Base-by-base conservation (phyloP, 2,113 vertebrate genomes). In the Eira barbara region DNA sequence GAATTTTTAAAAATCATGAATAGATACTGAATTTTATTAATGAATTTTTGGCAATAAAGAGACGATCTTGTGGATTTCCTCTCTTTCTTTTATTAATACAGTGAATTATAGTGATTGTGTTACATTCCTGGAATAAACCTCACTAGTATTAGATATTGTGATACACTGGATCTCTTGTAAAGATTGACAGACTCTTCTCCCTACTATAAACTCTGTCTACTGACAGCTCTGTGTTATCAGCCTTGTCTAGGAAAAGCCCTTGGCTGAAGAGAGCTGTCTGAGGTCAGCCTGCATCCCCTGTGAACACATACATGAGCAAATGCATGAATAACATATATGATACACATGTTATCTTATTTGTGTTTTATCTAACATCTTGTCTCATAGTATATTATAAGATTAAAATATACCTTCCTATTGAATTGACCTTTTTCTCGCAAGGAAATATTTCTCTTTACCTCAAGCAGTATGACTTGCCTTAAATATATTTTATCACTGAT, bases 361-460 rank as follows among this genome's bases (percentile, higher is more conserved):
- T 36, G 45, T 29, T 17, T 9, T 15, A 82, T 31, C 76, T 76
- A 82, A 78, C 59, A 81, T 78, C 39, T 59, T 89, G 15, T 89
- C 39, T 65, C 73, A 59, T 6, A 92, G 21, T 27, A 6, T 23
- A 73, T 39, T 49, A 84, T 17, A 86, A 71, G 49, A 18, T 49
- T 67, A 52, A 6, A 73, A 3, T 52, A 23, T 47, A 80, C 23
- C 15, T 57, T 94, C 13, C 59, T 94, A 76, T 25, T 67, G n/a
- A 47, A 63, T 13, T 96, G 17, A 89, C 67, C 80, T 20, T 85
- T 78, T 88, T 82, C 81, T 79, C 25, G 61, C 67, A 15, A 52
- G 15, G 23, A 94, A 96, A 91, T 76, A 61, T 31, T 23, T 95
- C 47, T 57, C n/a, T 74, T 82, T 57, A 94, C n/a, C 18, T 96